A percentile compares a stretch with the other conserved stretches of the same genome.
These are phyloP conservation scores for Drosophila pandora DNA, from an alignment of 1,140 invertebrate genomes.

Conservation along the genomic window DNA sequence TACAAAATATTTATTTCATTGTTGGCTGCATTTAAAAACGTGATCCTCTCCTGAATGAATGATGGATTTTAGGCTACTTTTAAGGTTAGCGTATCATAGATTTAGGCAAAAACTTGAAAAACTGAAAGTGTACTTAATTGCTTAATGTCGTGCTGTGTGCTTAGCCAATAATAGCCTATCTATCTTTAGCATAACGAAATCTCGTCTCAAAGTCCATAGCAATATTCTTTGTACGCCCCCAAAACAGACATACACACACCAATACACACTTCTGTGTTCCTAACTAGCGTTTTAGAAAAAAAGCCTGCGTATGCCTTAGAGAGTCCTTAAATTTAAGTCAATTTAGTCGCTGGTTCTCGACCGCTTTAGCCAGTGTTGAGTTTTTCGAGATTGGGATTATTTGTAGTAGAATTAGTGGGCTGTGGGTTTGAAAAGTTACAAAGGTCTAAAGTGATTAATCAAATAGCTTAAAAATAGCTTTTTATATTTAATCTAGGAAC, in stretches of 20 bases:
- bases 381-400: conserved; percentile 16
- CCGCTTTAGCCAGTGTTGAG: conserved; percentile 5
- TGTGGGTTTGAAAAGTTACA: conserved; percentile 33
- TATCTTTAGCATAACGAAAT: conserved; percentile 18
- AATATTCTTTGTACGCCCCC: conserved; percentile 16
- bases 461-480: conserved; percentile 19
- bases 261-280: conserved; percentile 64
- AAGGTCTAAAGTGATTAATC: conserved; percentile 26
- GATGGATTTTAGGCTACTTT: conserved; percentile 10
- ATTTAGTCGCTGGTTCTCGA: conserved; percentile 11
- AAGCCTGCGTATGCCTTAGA: conserved; percentile 38
- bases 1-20: conserved; percentile 26
- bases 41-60: conserved; percentile 9
- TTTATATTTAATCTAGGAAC: conserved; percentile 20
- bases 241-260: conserved; percentile 16
- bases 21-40: conserved; percentile 52
- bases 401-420: conserved; percentile 32
- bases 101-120: conserved; percentile 38
- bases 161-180: conserved; percentile 32
- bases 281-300: conserved; percentile 43
- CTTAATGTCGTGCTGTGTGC: conserved; percentile 77
- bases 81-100: conserved; percentile 12
- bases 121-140: conserved; percentile 76
- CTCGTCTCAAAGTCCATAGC: conserved; percentile 29
- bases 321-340: conserved; percentile 43